phyloP scores from a whole-genome alignment of 2,113 vertebrate genomes.

The Oreamnos americanus region DNA sequence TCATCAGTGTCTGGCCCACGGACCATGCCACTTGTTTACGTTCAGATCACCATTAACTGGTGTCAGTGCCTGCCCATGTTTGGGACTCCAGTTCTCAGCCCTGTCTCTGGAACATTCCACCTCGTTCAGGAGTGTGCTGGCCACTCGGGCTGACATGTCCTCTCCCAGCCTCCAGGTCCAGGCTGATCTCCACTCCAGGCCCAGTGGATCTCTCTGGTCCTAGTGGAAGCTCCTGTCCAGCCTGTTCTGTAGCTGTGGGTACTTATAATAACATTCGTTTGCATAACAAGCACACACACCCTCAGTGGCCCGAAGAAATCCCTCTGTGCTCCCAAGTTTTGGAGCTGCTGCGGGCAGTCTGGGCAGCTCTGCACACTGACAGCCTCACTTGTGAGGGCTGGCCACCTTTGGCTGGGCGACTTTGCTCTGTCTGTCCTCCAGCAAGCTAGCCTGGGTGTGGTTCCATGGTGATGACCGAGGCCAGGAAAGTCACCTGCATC shows the following conservation, averaged over 20 bases:
- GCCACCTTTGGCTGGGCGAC: neutral
- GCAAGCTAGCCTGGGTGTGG: neutral
- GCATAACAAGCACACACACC: neutral
- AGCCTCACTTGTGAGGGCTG: neutral
- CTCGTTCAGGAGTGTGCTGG: neutral
- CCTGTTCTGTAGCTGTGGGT: neutral
- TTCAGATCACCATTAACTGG: neutral
- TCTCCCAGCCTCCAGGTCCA: neutral
- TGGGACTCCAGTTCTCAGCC: neutral
- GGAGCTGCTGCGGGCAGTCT: neutral
- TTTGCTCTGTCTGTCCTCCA: neutral
- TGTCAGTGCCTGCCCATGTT: neutral
- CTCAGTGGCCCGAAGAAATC: neutral
- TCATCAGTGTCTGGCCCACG: neutral
- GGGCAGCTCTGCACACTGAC: neutral
- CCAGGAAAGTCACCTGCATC: neutral
- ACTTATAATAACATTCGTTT: neutral
- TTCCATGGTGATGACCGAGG: neutral
- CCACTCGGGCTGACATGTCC: neutral
- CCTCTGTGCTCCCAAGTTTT: fast-evolving
- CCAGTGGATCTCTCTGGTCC: neutral
- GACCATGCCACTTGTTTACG: neutral
- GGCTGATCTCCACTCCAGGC: neutral
- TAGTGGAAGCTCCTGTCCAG: neutral
- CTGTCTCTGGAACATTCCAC: neutral